Conservation (phyloP, 1,140 invertebrate species). For the Drosophila tropicalis region DNA sequence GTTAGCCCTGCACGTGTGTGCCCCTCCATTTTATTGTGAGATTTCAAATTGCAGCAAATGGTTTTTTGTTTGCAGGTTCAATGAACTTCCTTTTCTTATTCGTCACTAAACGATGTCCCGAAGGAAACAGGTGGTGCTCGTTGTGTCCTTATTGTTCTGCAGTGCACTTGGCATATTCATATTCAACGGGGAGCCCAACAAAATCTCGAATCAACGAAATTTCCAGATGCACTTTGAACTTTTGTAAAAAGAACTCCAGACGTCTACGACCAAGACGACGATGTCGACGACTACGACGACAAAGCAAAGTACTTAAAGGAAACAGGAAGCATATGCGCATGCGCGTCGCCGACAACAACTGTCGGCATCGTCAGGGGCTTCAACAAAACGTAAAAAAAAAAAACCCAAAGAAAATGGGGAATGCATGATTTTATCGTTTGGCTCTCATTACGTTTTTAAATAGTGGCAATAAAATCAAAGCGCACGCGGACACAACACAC, state of each 20-base stretch:
- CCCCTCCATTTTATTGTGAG: background rate
- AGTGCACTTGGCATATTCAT: conserved; percentile 54
- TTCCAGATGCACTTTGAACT: conserved; percentile 71
- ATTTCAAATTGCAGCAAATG: conserved; percentile 50
- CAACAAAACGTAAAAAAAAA: conserved; percentile 38
- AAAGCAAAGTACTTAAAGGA: conserved; percentile 69
- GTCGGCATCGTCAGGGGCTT: conserved; percentile 31
- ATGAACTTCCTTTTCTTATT: conserved; percentile 64
- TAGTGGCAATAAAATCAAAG: conserved; percentile 80
- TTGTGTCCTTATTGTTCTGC: conserved; percentile 59
- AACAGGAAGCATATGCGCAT: conserved; percentile 78
- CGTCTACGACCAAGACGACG: conserved; percentile 34
- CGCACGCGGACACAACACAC: conserved; percentile 57
- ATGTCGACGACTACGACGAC: conserved; percentile 44
- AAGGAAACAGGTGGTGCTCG: conserved; percentile 75
- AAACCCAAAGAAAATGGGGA: conserved; percentile 25
- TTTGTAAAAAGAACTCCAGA: conserved; percentile 67
- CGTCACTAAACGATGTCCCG: conserved; percentile 51
- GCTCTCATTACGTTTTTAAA: conserved; percentile 75
- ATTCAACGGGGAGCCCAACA: conserved; percentile 4
- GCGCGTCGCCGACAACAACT: conserved; percentile 46
- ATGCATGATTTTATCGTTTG: conserved; percentile 64
- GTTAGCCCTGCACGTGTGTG: background rate
- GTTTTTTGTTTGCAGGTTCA: conserved; percentile 45
- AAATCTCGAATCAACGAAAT: conserved; percentile 40